Evolutionary conservation across 2,113 vertebrate species (phyloP).

Genomic region (Petroica traversi): DNA sequence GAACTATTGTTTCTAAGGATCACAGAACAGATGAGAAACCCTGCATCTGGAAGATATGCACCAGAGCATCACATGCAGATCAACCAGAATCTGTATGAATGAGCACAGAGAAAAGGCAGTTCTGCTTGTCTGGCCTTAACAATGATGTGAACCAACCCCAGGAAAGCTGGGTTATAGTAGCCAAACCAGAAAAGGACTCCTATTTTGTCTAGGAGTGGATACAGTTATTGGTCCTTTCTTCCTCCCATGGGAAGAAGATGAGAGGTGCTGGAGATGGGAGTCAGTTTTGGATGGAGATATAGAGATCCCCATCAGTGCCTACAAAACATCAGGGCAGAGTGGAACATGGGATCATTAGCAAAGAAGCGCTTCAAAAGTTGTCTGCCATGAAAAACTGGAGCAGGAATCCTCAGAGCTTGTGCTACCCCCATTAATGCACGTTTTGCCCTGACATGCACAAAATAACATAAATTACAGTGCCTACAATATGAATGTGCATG

Average conservation of each 20-base stretch:
- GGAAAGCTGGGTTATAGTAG: not conserved
- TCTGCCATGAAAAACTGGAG: not conserved
- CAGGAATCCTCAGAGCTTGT: not conserved
- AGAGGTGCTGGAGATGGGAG: accelerated
- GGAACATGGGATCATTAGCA: not conserved
- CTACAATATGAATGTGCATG: accelerated
- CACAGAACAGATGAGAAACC: not conserved
- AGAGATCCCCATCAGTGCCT: not conserved
- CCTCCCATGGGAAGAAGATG: not conserved
- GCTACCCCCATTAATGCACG: accelerated
- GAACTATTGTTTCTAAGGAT: not conserved
- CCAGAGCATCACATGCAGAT: not conserved
- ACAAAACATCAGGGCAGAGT: not conserved
- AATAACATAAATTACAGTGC: not conserved
- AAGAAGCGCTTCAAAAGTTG: not conserved
- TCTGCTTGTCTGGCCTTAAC: not conserved
- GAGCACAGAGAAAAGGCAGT: not conserved
- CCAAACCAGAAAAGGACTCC: not conserved
- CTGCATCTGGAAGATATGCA: not conserved
- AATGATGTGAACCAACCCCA: not conserved
- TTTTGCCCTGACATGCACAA: not conserved
- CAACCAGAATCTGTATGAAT: not conserved
- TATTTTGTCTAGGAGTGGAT: not conserved
- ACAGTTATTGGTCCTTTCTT: not conserved
- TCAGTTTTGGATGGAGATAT: not conserved